phyloP scores from a whole-genome alignment of 1,140 invertebrate genomes.

The Agrilus planipennis region DNA sequence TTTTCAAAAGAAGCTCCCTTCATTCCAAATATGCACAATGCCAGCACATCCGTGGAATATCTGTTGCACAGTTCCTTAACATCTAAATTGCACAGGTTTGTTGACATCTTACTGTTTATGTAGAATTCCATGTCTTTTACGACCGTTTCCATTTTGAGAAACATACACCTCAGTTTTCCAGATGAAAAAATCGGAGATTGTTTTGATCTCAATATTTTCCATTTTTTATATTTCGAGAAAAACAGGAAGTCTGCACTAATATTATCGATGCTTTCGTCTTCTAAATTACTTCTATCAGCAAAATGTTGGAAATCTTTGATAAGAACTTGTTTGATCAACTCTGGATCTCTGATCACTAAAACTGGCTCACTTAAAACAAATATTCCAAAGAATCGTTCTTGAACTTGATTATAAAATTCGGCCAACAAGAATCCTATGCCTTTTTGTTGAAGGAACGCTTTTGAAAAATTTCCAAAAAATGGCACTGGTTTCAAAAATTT shows the following conservation, averaged over 20 bases:
- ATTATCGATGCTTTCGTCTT: neutral
- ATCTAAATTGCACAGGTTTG: no score
- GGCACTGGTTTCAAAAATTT: constrained; percentile 22
- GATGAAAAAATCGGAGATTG: constrained; percentile 41
- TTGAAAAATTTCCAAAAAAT: constrained; percentile 29
- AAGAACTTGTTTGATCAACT: constrained; percentile 41
- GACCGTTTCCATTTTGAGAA: no score
- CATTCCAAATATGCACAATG: constrained; percentile 37
- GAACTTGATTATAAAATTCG: constrained; percentile 20
- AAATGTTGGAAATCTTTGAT: constrained; percentile 47
- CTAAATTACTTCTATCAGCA: constrained; percentile 28
- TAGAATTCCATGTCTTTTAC: no score
- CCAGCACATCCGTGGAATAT: constrained; percentile 41
- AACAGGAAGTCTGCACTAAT: constrained; percentile 13
- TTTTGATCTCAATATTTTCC: constrained; percentile 38
- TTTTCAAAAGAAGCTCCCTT: constrained; percentile 34
- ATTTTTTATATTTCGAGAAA: constrained; percentile 28
- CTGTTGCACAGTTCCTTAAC: constrained; percentile 25
- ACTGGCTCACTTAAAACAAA: constrained; percentile 23
- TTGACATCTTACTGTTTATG: no score
- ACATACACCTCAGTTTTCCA: constrained; percentile 38
- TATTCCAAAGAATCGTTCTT: constrained; percentile 26
- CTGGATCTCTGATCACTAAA: constrained; percentile 37
- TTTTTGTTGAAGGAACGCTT: constrained; percentile 14
- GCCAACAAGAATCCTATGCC: constrained; percentile 14